Base-by-base conservation (phyloP, 2,888 invertebrate species). In the Cataglyphis albicans region DNA sequence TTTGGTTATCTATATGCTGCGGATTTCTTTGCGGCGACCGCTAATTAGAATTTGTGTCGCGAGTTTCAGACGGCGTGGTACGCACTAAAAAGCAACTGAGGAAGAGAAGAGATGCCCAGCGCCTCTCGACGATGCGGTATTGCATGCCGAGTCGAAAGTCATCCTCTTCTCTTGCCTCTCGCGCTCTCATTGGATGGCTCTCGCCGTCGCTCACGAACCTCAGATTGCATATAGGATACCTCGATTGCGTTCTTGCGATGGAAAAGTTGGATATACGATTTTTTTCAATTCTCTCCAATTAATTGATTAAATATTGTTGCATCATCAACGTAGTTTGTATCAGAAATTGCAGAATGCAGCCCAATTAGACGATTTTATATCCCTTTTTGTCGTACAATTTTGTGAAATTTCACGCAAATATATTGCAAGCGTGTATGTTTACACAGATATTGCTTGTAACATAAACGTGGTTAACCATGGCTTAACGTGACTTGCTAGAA, bases 31-130 rank as follows among this genome's bases (percentile, higher is more conserved):
- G 70, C 82, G 90, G 86, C 88, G 84, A 78, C 82, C 82, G 81
- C 87, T 91, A 91, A 91, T 91, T 91, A 88, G 89, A 91, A 91
- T 91, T 90, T 88, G 86, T 85, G 87, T 75, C 85, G 87, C 63
- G 86, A 88, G 85, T 87, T 89, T 81, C 86, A 41, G 63, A 67
- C 75, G 18, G 48, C 25, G 35, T 32, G 61, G 18, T 9, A 67
- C 80, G 57, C 59, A n/a, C 7, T 52, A 68, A 64, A 67, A 25
- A 64, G 81, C 57, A 57, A 63, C 65, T 65, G 80, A 65, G 75
- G 68, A 68, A 67, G 29, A 29, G 29, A 29, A 35, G 61, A 72
- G 57, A 67, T 15, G 21, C 35, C 0, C 38, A 38, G 15, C 35
- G 21, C 55, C 68, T 87, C 85, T 87, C 81, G 78, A 78, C 81